Conservation (phyloP, 2,113 vertebrate genomes). For the Machaerirhynchus nigripectus region DNA sequence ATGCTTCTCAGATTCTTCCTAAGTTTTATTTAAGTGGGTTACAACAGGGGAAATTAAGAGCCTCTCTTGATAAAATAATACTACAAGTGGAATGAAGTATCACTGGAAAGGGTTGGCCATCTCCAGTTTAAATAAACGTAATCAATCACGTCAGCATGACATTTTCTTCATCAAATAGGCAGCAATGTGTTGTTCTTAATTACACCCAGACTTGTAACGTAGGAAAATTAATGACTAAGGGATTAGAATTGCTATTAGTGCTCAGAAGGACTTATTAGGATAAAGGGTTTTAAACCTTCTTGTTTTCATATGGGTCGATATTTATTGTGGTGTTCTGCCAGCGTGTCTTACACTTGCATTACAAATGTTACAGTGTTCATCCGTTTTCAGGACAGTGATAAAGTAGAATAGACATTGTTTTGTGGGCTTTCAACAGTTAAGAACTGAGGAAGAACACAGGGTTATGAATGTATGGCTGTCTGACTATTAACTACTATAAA, state of each 20-base stretch:
- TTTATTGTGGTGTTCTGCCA: background rate
- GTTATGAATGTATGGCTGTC: background rate
- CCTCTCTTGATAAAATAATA: slow-evolving; percentile 19
- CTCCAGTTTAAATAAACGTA: slow-evolving; percentile 37
- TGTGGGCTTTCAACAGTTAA: background rate
- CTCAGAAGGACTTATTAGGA: slow-evolving; percentile 38
- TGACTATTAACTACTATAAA: background rate
- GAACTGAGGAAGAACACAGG: background rate
- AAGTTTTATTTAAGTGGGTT: background rate
- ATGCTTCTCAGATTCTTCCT: background rate
- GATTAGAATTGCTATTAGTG: slow-evolving; percentile 43
- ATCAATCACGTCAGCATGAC: slow-evolving; percentile 43
- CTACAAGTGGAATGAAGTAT: slow-evolving; percentile 43
- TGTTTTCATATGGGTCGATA: background rate
- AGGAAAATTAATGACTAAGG: slow-evolving; percentile 50
- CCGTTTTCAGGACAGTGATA: background rate
- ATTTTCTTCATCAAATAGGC: slow-evolving; percentile 36
- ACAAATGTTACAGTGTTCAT: background rate
- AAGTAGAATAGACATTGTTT: background rate
- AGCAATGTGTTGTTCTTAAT: slow-evolving; percentile 54
- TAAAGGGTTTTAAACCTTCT: slow-evolving; percentile 3
- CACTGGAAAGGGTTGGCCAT: slow-evolving; percentile 22
- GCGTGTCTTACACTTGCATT: background rate
- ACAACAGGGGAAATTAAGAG: slow-evolving; percentile 1
- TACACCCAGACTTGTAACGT: slow-evolving; percentile 19